These are phyloP conservation scores for Agriopis marginaria DNA, from an alignment of 2,888 invertebrate species.

Conservation along the genomic window DNA sequence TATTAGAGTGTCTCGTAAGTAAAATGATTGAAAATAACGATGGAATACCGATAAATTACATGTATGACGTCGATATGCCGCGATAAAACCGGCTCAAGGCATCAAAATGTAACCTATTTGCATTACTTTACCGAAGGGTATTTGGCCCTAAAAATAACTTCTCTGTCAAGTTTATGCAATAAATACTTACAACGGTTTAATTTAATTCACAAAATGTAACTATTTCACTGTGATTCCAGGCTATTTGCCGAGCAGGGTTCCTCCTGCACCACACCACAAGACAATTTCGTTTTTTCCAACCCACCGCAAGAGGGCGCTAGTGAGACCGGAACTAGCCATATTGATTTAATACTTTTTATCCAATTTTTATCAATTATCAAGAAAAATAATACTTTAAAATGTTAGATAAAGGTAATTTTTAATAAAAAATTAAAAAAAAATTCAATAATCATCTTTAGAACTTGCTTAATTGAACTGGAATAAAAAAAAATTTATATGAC, in stretches of 20 bases:
- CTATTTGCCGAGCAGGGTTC: slow-evolving; percentile 66
- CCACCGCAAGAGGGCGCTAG: slow-evolving; percentile 68
- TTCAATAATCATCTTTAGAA: neutral
- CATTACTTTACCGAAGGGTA: slow-evolving; percentile 1
- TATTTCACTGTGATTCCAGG: slow-evolving; percentile 69
- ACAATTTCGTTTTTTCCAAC: slow-evolving; percentile 65
- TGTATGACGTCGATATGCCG: slow-evolving; percentile 69
- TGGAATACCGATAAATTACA: slow-evolving; percentile 51
- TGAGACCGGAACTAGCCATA: slow-evolving; percentile 67
- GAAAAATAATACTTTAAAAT: neutral
- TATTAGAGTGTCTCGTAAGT: neutral
- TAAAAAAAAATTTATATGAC: neutral
- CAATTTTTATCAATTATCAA: too few species aligned
- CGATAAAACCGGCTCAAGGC: slow-evolving; percentile 63
- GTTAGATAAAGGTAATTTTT: neutral
- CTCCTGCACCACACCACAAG: slow-evolving; percentile 77
- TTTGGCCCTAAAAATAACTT: slow-evolving; percentile 9
- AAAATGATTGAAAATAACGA: slow-evolving; percentile 14
- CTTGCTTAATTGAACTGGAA: neutral
- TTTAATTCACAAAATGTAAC: slow-evolving; percentile 69
- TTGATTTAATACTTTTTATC: slow-evolving; percentile 55
- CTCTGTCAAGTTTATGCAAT: slow-evolving; percentile 15
- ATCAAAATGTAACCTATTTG: slow-evolving; percentile 57
- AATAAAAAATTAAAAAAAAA: neutral
- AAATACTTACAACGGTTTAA: slow-evolving; percentile 71